A percentile compares a stretch with the other conserved stretches of the same genome.
Evolutionary conservation across 2,797 vertebrate genomes (phyloP).

Genomic region (Periparus ater): DNA sequence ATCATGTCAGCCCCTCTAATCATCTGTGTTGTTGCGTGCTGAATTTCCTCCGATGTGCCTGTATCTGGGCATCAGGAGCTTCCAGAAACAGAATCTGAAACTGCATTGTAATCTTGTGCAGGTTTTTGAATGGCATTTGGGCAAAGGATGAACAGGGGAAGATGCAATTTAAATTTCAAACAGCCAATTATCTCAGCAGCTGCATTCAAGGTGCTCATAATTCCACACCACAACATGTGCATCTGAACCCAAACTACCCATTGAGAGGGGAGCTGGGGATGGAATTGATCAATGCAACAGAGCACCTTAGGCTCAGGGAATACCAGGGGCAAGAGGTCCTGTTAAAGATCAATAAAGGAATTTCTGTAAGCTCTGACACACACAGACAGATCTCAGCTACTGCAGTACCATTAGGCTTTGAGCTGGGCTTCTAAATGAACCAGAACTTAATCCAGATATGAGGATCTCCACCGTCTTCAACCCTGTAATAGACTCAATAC

Average conservation of each 20-base stretch:
- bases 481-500: neutral
- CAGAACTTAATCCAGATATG: neutral
- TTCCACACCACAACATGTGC: rapidly evolving
- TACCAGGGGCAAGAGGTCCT: neutral
- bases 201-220: neutral
- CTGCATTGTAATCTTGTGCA: neutral
- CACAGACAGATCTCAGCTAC: neutral
- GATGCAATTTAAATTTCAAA: neutral
- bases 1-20: neutral
- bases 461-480: neutral
- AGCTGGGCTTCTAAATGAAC: neutral
- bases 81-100: neutral
- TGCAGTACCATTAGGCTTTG: neutral
- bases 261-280: neutral
- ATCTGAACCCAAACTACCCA: neutral
- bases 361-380: neutral
- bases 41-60: neutral
- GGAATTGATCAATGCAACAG: neutral
- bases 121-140: neutral
- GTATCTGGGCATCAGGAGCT: neutral
- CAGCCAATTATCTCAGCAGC: neutral
- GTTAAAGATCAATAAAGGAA: neutral
- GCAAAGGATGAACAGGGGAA: neutral
- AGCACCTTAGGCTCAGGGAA: neutral
- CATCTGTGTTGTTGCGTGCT: neutral